Conservation (phyloP, 2,888 invertebrate genomes). For the Hemistola chrysoprasaria region DNA sequence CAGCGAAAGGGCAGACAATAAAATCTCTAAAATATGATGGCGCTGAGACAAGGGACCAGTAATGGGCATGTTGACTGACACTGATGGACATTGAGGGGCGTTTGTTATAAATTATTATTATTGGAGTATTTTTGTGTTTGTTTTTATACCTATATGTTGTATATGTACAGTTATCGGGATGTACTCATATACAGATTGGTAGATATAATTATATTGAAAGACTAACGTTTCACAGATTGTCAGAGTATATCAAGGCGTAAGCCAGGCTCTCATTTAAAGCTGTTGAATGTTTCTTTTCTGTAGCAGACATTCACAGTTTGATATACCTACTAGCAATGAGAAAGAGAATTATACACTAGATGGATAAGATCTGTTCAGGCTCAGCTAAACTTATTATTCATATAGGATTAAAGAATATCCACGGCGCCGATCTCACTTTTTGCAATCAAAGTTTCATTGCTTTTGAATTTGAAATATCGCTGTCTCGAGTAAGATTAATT, state of each 20-base stretch:
- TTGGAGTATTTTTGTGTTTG: no score
- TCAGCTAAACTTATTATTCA: neutral
- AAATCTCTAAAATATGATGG: slow-evolving; percentile 4
- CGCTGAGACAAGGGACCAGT: slow-evolving; percentile 2
- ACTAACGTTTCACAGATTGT: neutral
- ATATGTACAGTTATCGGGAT: no score
- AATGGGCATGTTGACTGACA: slow-evolving; percentile 6
- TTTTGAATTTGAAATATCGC: slow-evolving; percentile 37
- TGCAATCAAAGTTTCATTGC: slow-evolving; percentile 54
- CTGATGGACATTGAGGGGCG: no score
- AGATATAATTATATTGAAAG: no score
- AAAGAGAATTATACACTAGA: no score
- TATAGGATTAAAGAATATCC: slow-evolving; percentile 1
- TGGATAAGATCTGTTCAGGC: neutral
- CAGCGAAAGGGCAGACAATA: neutral
- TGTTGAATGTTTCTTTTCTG: no score
- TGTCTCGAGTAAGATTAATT: slow-evolving; percentile 54
- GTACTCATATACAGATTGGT: neutral
- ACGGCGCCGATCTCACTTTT: slow-evolving; percentile 32
- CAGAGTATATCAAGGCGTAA: no score
- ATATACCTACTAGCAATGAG: no score
- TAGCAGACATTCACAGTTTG: no score
- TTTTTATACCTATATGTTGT: no score
- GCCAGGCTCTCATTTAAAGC: no score
- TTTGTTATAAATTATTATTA: no score